phyloP scores from a whole-genome alignment of 2,113 vertebrate species.

The Sturnira hondurensis region DNA sequence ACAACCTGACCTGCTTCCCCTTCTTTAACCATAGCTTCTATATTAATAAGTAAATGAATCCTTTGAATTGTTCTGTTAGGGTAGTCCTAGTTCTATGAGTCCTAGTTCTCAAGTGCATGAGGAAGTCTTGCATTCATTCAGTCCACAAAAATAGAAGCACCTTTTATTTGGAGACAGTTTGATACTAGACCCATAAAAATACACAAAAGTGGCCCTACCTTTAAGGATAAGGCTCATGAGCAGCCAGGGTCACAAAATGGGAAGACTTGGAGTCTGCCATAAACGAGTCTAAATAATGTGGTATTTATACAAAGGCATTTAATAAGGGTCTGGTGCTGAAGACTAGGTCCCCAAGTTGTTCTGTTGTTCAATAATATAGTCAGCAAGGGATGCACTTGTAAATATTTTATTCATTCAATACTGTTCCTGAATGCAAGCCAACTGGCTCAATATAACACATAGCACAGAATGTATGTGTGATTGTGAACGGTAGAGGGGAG shows the following conservation, averaged over 20 bases:
- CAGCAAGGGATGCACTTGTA: neutral
- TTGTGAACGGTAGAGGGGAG: neutral
- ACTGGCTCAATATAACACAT: neutral
- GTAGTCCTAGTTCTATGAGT: too few relatives aligned
- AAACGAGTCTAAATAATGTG: conserved; percentile 7
- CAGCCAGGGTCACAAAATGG: neutral
- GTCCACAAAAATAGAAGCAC: neutral
- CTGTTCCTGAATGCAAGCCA: neutral
- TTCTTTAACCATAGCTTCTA: neutral
- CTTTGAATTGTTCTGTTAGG: neutral
- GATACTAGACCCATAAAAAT: neutral
- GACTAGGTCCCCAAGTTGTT: neutral
- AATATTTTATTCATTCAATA: neutral
- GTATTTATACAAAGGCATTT: neutral
- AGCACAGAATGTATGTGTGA: neutral
- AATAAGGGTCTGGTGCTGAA: neutral
- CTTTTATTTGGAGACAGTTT: neutral
- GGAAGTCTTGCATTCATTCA: neutral
- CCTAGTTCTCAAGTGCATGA: neutral
- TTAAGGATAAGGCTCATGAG: neutral
- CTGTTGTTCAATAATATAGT: neutral
- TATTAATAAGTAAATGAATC: neutral
- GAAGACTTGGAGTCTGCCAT: neutral
- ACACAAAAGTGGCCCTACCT: neutral
- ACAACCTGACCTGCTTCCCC: neutral